Conservation (phyloP, 2,797 vertebrate species). For the Lindbergichthys nudifrons region DNA sequence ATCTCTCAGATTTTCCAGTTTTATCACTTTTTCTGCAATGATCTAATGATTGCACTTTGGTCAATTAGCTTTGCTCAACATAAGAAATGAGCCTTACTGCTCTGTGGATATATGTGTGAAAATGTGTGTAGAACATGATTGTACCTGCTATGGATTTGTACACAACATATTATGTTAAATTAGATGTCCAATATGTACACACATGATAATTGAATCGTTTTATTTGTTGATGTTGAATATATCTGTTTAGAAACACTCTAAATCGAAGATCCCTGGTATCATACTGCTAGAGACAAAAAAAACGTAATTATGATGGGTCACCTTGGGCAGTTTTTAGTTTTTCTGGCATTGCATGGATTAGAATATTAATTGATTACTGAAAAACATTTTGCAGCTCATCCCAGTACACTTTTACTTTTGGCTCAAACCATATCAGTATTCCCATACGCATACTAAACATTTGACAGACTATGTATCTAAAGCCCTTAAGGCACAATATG, state of each 20-base stretch:
- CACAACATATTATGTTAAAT: not conserved
- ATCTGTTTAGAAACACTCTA: not conserved
- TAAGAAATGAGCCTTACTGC: constrained; percentile 7
- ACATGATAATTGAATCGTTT: not conserved
- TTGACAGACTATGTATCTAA: not conserved
- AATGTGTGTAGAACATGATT: not conserved
- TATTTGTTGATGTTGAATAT: not conserved
- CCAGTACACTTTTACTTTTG: not conserved
- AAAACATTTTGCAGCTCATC: not conserved
- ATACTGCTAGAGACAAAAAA: not conserved
- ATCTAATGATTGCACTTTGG: constrained; percentile 41
- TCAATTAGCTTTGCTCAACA: constrained; percentile 2
- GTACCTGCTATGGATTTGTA: not conserved
- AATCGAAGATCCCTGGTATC: not conserved
- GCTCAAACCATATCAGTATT: constrained; percentile 11
- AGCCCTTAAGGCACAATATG: not conserved
- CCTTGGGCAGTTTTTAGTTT: no score
- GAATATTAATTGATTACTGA: not conserved
- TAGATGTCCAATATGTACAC: not conserved
- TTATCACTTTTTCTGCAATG: constrained; percentile 45
- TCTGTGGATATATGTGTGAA: constrained; percentile 11
- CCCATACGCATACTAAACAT: not conserved
- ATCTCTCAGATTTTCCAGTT: constrained; percentile 11
- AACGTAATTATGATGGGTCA: not conserved
- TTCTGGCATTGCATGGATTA: not conserved